phyloP scores from a whole-genome alignment of 92 coral and sea anemone species.

The Palythoa grandis region DNA sequence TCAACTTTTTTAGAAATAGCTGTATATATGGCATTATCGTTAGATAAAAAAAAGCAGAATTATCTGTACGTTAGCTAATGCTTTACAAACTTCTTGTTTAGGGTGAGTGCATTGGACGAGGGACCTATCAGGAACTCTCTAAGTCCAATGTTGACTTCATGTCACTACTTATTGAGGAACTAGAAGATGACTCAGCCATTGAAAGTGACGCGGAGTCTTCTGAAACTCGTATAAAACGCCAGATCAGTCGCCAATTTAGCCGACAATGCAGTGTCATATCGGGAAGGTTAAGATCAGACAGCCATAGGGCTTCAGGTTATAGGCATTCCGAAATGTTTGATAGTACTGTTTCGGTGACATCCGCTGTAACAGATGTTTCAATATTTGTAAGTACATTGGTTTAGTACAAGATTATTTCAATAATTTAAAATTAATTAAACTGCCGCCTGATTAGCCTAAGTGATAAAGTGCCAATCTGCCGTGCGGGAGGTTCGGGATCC shows the following conservation, averaged over 20 bases:
- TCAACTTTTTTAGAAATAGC: too few relatives aligned
- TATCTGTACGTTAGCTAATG: background rate
- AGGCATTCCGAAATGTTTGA: constrained; percentile 64
- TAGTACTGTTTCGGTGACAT: constrained; percentile 71
- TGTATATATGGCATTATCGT: too few relatives aligned
- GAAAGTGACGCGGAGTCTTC: constrained; percentile 59
- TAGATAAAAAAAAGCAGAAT: too few relatives aligned
- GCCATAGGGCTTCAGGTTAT: constrained; percentile 53
- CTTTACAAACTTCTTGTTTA: background rate
- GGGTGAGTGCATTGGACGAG: constrained; percentile 88
- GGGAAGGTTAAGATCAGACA: constrained; percentile 46
- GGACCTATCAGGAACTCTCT: constrained; percentile 80
- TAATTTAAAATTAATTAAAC: background rate
- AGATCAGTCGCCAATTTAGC: constrained; percentile 63
- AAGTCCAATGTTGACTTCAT: constrained; percentile 81
- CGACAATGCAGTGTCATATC: constrained; percentile 67
- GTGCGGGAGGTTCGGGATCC: too few relatives aligned
- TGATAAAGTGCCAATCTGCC: too few relatives aligned
- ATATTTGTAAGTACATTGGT: constrained; percentile 62
- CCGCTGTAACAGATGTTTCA: constrained; percentile 76
- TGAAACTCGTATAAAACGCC: constrained; percentile 49
- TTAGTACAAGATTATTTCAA: background rate
- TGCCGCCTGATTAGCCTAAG: background rate
- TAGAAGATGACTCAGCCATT: constrained; percentile 73
- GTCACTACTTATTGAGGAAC: constrained; percentile 68